Percentiles rank a stretch among this genome's conserved stretches.
Evolutionary conservation across 1,140 invertebrate genomes (phyloP).

Genomic region (Luehdorfia chinensis): DNA sequence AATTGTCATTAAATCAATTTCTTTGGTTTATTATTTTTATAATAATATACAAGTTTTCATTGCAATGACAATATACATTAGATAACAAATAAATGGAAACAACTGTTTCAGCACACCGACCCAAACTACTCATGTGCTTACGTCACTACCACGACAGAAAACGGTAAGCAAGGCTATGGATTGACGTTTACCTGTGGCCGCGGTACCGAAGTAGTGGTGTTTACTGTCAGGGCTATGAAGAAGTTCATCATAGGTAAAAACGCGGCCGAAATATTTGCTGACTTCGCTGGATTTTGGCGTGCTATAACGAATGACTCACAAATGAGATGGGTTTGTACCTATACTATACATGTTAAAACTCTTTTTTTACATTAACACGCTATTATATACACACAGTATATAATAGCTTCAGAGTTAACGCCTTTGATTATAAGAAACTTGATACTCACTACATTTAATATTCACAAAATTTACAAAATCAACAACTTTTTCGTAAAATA

Average conservation of each 20-base stretch:
- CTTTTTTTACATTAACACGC: no score
- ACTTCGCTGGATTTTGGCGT: slow-evolving; percentile 90
- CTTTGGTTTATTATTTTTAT: no score
- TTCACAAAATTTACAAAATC: no score
- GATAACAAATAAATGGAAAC: no score
- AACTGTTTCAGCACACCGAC: slow-evolving; percentile 84
- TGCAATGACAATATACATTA: no score
- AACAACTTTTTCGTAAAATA: no score
- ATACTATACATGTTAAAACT: neutral
- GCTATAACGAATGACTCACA: slow-evolving; percentile 91
- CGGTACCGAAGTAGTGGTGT: slow-evolving; percentile 91
- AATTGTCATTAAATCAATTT: no score
- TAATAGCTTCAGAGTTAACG: no score
- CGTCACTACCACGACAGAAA: slow-evolving; percentile 84
- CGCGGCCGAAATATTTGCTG: slow-evolving; percentile 82
- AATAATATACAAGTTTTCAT: no score
- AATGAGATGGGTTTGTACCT: slow-evolving; percentile 88
- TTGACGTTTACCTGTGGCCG: slow-evolving; percentile 89
- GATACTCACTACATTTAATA: no score
- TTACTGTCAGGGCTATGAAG: slow-evolving; percentile 84
- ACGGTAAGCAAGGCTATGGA: slow-evolving; percentile 84
- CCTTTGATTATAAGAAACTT: no score
- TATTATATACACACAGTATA: no score
- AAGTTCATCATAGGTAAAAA: slow-evolving; percentile 82
- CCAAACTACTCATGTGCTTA: slow-evolving; percentile 95